A percentile compares a stretch with the other conserved stretches of the same genome.
phyloP scores from a whole-genome alignment of 2,888 invertebrate genomes.

The Lasioglossum lativentre region DNA sequence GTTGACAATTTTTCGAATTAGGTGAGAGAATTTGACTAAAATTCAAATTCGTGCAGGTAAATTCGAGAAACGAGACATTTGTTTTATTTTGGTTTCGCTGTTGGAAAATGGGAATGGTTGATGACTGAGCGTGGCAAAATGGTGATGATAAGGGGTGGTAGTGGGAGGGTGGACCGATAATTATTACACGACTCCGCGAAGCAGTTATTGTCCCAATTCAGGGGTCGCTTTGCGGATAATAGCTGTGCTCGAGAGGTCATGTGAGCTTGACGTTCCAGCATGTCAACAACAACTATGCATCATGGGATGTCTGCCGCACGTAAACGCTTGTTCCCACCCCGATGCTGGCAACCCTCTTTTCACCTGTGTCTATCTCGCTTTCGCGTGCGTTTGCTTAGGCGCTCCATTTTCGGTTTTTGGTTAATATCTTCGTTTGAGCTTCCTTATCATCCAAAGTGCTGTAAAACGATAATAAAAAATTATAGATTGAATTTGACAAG shows the following conservation, averaged over 20 bases:
- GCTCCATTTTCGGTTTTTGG: constrained; percentile 13
- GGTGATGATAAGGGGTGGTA: constrained; percentile 39
- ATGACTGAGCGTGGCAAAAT: constrained; percentile 62
- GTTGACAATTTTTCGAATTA: not conserved
- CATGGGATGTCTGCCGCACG: constrained; percentile 83
- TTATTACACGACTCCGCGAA: constrained; percentile 77
- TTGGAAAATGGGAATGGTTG: not conserved
- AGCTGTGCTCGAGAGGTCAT: constrained; percentile 81
- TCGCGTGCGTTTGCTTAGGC: not conserved
- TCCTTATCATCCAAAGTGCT: not conserved
- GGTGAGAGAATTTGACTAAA: not conserved
- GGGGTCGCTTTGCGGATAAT: constrained; percentile 79
- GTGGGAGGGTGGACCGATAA: constrained; percentile 71
- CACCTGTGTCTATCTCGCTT: not conserved
- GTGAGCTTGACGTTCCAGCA: constrained; percentile 83
- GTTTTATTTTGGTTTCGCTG: not conserved
- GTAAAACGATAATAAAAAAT: not conserved
- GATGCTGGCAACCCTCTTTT: constrained; percentile 38
- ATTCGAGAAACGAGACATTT: not conserved
- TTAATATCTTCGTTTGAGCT: not conserved
- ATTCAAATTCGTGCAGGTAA: not conserved
- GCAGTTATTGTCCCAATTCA: constrained; percentile 81
- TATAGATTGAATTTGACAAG: not conserved
- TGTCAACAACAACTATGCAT: constrained; percentile 85
- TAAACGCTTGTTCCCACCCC: constrained; percentile 67